Conservation (phyloP, 2,113 vertebrate species). For the Alouatta palliata region DNA sequence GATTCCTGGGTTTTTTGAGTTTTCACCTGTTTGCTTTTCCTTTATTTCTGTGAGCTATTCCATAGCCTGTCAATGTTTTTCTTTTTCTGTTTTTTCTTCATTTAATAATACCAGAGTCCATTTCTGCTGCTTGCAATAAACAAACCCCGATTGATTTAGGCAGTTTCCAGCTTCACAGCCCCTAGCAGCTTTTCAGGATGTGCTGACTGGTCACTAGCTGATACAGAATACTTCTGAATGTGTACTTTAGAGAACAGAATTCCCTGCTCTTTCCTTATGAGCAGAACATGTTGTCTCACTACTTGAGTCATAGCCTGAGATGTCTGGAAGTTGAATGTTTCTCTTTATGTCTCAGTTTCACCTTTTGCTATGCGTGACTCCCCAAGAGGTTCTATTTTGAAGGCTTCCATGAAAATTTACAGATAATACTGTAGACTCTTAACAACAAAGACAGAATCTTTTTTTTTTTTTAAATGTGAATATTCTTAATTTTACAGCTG, state of each 20-base stretch:
- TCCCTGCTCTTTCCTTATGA: neutral
- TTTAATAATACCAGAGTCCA: neutral
- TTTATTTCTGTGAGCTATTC: neutral
- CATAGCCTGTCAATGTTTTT: neutral
- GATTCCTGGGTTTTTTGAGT: neutral
- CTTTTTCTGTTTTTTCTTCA: neutral
- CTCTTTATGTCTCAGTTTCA: neutral
- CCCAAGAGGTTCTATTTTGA: neutral
- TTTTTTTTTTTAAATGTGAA: neutral
- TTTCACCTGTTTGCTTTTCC: neutral
- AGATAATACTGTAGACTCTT: neutral
- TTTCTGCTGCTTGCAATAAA: slow-evolving; percentile 3
- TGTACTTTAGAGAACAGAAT: slow-evolving; percentile 30
- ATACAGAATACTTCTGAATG: neutral
- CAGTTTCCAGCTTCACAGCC: neutral
- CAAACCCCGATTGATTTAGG: neutral
- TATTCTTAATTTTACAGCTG: neutral
- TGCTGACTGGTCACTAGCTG: neutral
- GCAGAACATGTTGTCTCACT: neutral
- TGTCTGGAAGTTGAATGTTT: neutral
- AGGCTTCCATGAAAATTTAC: neutral
- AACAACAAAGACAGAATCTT: neutral
- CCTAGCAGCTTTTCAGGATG: neutral
- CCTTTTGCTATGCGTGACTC: neutral
- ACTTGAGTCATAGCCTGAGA: slow-evolving; percentile 12